Evolutionary conservation across 2,113 vertebrate genomes (phyloP), one percentile per base, ranked within the genome.

Genomic region (Desmodus rotundus): DNA sequence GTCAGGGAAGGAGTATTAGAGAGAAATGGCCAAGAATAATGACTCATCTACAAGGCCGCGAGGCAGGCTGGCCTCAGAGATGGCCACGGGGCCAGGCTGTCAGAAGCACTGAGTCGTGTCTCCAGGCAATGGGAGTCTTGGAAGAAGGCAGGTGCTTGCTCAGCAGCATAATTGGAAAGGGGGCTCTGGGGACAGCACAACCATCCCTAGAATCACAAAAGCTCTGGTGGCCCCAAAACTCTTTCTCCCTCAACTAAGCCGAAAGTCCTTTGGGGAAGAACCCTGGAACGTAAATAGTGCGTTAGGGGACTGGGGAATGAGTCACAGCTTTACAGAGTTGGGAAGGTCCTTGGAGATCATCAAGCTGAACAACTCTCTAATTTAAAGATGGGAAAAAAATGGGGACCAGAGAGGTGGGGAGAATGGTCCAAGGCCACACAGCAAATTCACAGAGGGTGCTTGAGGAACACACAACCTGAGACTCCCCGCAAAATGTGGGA

Each of bases 111-210:
- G 78, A 47, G 50, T 45, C 1, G 2, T 76, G 54, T 95, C 94
- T 87, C 63, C 67, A 94, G 87, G 89, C 91, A 91, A 91, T 47
- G 7, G 47, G 63, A 91, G 82, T 96, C 96, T 96, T 41, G 0
- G n/a, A 95, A 91, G 94, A 97, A 97, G 68, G 94, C 97, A 96
- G 95, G 94, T 97, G 95, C 83, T 93, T 82, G 52, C 47, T 91
- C 67, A 28, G 85, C 77, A 89, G 68, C 31, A 93, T 97, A 97
- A 97, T 97, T 98, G 91, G 94, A 96, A 94, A 95, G 47, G 78
- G 12, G 33, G 41, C 97, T 83, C 97, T 76, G 38, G 96, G 95
- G 93, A 96, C 9, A 28, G 63, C 20, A 73, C 0, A 16, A 45
- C 78, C 86, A 97, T 91, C 86, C 74, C 63, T 80, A 72, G 86